phyloP scores from a whole-genome alignment of 1,140 invertebrate species.

The Metopolophium dirhodum region DNA sequence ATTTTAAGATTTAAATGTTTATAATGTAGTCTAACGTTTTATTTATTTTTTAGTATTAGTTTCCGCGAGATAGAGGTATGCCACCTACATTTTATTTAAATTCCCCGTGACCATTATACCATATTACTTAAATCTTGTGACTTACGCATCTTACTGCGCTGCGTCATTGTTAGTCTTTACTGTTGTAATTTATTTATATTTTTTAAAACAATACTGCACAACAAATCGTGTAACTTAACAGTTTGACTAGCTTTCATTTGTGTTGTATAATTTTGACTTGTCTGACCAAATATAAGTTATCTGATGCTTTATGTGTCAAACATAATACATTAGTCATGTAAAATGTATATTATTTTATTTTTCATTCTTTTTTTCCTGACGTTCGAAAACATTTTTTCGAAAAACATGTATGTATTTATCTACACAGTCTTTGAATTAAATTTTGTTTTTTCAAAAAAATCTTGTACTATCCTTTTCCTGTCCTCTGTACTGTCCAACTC shows the following conservation, averaged over 20 bases:
- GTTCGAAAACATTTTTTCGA: not conserved
- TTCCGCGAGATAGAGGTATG: not conserved
- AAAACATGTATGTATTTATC: constrained; percentile 31
- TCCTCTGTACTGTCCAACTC: not conserved
- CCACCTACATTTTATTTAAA: not conserved
- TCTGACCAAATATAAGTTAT: not conserved
- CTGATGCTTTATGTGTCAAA: not conserved
- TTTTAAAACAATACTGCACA: not conserved
- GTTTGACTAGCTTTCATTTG: not conserved
- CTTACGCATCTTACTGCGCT: not conserved
- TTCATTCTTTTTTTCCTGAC: not conserved
- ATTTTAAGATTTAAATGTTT: constrained; percentile 14
- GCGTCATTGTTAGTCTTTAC: not conserved
- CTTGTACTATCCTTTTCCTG: constrained; percentile 16
- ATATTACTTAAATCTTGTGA: not conserved
- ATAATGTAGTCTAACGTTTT: not conserved
- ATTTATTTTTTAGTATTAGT: not conserved
- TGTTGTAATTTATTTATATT: constrained; percentile 27
- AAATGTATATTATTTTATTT: not conserved
- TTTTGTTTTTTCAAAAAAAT: not conserved
- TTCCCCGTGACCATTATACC: not conserved
- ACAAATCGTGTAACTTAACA: not conserved
- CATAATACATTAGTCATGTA: not conserved
- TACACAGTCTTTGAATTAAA: not conserved
- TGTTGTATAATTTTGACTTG: not conserved